Evolutionary conservation across 2,797 vertebrate species (phyloP), one percentile per base, ranked within the genome.

Genomic region (Parambassis ranga): DNA sequence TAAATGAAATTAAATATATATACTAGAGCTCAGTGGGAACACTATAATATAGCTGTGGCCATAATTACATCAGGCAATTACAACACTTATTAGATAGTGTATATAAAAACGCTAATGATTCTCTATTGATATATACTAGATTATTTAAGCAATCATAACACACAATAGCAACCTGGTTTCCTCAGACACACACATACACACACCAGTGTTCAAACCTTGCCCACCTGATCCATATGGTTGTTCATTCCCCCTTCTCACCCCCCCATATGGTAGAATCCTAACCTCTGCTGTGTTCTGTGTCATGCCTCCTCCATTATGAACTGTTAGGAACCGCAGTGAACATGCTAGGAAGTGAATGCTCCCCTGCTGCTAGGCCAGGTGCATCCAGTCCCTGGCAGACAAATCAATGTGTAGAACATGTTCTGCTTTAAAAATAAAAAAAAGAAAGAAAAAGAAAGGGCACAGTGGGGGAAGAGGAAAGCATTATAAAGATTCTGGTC

Each of bases 291-390:
- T 56, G 69, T 42, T 75, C 53, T 51, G 37, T 51, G 71, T 60
- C 63, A 5, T 43, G 59, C 38, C 36, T 62, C 47, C 39, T 69
- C 55, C 65, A 76, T 87, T 82, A 76, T 61, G 55, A 75, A 18
- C 50, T 20, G 37, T 50, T 73, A 67, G 53, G 19, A 78, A 68
- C 65, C 37, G 33, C 70, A 23, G 65, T 11, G 66, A 66, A 75
- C 67, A 79, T 63, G 63, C 71, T 61, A 76, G 64, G 71, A 71
- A 65, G 77, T 73, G 77, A 87, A 88, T 49, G 78, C 68, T 48
- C 70, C 78, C 90, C 89, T 64, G 83, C 90, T 89, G 88, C 65
- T 77, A 42, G 63, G 62, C 82, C 86, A 88, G 82, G 78, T 83
- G 81, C 81, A 87, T 38, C 64, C 66, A 65, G 43, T 79, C 58